phyloP scores from a whole-genome alignment of 1,140 invertebrate genomes.

The Drosophila micromelanica region DNA sequence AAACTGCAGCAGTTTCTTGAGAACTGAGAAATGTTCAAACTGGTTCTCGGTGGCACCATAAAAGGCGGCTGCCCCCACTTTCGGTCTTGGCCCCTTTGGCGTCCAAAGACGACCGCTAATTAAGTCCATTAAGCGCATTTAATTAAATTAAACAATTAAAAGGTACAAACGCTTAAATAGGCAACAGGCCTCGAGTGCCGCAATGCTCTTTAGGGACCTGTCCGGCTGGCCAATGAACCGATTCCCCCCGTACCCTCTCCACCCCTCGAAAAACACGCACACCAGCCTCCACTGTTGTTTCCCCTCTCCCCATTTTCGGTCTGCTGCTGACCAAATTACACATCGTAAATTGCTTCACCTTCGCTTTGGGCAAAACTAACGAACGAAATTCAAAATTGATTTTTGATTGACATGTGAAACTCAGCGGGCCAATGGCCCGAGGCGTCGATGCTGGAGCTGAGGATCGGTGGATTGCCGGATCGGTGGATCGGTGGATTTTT shows the following conservation, averaged over 20 bases:
- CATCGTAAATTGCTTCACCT: conserved; percentile 53
- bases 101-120: conserved; percentile 55
- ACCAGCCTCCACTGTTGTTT: not conserved
- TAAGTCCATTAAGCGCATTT: conserved; percentile 78
- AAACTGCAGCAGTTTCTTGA: conserved; percentile 65
- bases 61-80: conserved; percentile 45
- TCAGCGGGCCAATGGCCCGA: conserved; percentile 66
- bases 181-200: conserved; percentile 39
- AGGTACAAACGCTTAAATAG: conserved; percentile 41
- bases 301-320: not conserved
- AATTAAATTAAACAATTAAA: conserved; percentile 84
- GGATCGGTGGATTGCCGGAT: not conserved
- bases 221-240: conserved; percentile 47
- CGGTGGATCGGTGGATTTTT: no score
- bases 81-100: not conserved
- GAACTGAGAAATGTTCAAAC: conserved; percentile 57
- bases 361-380: conserved; percentile 52
- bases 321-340: conserved; percentile 43
- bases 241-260: not conserved
- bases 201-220: conserved; percentile 35
- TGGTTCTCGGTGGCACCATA: conserved; percentile 48
- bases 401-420: conserved; percentile 83
- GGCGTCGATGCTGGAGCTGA: conserved; percentile 26
- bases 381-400: conserved; percentile 55
- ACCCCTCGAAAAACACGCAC: not conserved